Percentiles rank a stretch among this genome's conserved stretches.
Conservation (phyloP, 2,113 vertebrate species). For the Mormoops blainvillei region DNA sequence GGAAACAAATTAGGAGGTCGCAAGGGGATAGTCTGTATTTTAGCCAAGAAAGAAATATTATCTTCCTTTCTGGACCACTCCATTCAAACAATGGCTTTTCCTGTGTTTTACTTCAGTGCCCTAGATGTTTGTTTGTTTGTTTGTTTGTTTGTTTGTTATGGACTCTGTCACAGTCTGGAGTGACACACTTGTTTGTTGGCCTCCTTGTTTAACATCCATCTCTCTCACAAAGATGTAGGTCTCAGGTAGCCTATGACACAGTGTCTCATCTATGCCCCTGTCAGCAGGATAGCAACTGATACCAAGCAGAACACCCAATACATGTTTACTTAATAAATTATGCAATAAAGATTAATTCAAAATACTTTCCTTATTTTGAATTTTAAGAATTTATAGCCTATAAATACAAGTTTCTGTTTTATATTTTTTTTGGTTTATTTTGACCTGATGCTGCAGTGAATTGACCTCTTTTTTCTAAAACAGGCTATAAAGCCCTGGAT, state of each 20-base stretch:
- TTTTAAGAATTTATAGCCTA: not conserved
- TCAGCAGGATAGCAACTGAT: not conserved
- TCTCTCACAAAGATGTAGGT: not conserved
- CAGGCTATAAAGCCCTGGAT: not conserved
- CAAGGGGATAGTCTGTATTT: too few species aligned
- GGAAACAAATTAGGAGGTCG: not conserved
- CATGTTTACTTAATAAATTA: too few species aligned
- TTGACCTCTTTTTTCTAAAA: not conserved
- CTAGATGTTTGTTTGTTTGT: too few species aligned
- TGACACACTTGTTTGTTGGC: not conserved
- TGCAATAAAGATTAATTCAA: not conserved
- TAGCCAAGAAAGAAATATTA: fast-evolving
- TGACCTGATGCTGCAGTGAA: not conserved
- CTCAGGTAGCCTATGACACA: not conserved
- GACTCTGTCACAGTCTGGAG: not conserved
- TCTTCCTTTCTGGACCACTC: not conserved
- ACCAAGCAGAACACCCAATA: not conserved
- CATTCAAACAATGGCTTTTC: not conserved
- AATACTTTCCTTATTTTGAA: not conserved
- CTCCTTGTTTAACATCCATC: not conserved
- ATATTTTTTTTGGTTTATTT: not conserved
- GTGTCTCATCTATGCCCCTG: not conserved
- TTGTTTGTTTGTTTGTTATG: not conserved
- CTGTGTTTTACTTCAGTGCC: not conserved
- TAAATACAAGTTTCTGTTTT: not conserved